A percentile compares a stretch with the other conserved stretches of the same genome.
Evolutionary conservation across 2,797 vertebrate genomes (phyloP).

Genomic region (Enteromius thamalakanensis): DNA sequence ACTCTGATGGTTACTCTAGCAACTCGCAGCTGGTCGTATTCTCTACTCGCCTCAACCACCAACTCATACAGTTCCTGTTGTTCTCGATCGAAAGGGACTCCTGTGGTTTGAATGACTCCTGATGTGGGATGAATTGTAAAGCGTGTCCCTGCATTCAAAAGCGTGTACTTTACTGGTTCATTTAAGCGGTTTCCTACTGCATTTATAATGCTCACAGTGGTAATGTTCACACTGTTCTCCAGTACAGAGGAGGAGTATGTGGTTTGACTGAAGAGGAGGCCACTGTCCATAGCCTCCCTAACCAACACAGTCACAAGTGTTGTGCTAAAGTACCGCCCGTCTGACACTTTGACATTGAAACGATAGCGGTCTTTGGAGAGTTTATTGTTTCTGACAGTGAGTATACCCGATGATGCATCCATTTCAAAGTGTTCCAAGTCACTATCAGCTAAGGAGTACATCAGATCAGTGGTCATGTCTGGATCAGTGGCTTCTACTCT

Average conservation of each 20-base stretch:
- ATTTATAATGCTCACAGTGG: constrained; percentile 84
- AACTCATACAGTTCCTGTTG: constrained; percentile 86
- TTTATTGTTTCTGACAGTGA: constrained; percentile 86
- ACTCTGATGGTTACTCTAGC: constrained; percentile 88
- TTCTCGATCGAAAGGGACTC: constrained; percentile 91
- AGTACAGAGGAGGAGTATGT: constrained; percentile 82
- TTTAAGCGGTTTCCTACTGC: constrained; percentile 89
- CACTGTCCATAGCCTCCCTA: constrained; percentile 87
- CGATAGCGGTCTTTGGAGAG: constrained; percentile 90
- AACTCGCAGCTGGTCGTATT: constrained; percentile 82
- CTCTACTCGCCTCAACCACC: constrained; percentile 88
- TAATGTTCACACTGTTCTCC: constrained; percentile 86
- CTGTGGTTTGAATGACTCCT: constrained; percentile 90
- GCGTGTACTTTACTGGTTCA: constrained; percentile 88
- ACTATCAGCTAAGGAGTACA: constrained; percentile 88
- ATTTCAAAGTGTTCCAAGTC: constrained; percentile 86
- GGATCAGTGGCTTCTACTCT: constrained; percentile 88
- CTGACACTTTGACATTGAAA: constrained; percentile 86
- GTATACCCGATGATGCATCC: constrained; percentile 79
- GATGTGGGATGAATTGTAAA: constrained; percentile 90
- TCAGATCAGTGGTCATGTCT: constrained; percentile 79
- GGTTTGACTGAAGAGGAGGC: constrained; percentile 85
- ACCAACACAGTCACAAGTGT: constrained; percentile 87
- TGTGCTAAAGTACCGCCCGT: constrained; percentile 87
- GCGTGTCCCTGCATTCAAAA: constrained; percentile 88